phyloP scores from a whole-genome alignment of 2,113 vertebrate species.

The Genyomyrus donnyi region DNA sequence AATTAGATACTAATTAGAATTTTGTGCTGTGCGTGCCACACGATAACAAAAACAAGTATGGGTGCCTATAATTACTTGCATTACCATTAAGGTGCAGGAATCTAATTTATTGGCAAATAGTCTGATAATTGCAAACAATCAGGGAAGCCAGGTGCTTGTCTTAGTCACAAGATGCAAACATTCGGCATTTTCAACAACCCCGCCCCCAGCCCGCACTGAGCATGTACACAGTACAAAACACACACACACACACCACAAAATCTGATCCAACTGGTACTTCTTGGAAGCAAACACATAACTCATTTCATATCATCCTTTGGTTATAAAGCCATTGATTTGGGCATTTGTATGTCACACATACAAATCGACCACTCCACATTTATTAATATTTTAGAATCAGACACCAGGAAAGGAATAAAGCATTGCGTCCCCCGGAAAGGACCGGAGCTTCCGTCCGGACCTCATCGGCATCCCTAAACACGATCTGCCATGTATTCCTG shows the following conservation, averaged over 20 bases:
- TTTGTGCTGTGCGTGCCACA: slow-evolving; percentile 19
- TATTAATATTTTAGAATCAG: slow-evolving; percentile 2
- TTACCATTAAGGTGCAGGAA: not conserved
- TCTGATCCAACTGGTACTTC: slow-evolving; percentile 20
- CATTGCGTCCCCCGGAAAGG: not conserved
- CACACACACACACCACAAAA: slow-evolving; percentile 11
- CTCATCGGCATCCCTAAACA: not conserved
- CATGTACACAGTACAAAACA: not conserved
- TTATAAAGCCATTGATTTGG: not conserved
- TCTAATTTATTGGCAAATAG: not conserved
- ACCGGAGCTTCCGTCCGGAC: not conserved
- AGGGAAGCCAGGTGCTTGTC: not conserved
- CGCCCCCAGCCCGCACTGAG: not conserved
- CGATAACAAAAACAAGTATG: not conserved
- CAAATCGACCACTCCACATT: slow-evolving; percentile 13
- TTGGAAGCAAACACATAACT: slow-evolving; percentile 28
- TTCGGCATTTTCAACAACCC: not conserved
- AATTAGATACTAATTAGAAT: not conserved
- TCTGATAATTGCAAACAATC: not conserved
- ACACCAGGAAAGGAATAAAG: not conserved
- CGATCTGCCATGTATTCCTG: not conserved
- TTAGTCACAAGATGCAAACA: not conserved
- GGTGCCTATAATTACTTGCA: not conserved
- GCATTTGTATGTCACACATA: slow-evolving; percentile 19
- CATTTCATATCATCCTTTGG: slow-evolving; percentile 25